Percentiles rank a stretch among this genome's conserved stretches.
Evolutionary conservation across 1,140 invertebrate genomes (phyloP).

Genomic region (Chlorops oryzae): DNA sequence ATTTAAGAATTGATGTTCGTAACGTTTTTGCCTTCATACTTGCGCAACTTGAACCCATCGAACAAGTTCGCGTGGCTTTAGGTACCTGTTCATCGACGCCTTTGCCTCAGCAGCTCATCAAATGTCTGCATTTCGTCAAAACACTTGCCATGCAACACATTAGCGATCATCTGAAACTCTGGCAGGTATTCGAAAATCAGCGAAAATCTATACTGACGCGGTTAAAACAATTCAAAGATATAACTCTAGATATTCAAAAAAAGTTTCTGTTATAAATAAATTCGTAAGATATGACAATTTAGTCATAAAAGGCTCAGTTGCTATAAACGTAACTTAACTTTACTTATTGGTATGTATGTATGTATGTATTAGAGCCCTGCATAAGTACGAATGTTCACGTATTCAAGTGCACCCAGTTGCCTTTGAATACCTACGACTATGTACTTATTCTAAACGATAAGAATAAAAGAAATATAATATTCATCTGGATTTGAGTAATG

Average conservation of each 20-base stretch:
- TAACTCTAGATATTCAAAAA: constrained; percentile 33
- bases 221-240: constrained; percentile 33
- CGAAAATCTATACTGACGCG: constrained; percentile 27
- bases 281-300: too few relatives aligned
- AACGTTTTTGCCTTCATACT: constrained; percentile 34
- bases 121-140: constrained; percentile 34
- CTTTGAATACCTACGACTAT: too few relatives aligned
- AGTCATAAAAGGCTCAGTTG: too few relatives aligned
- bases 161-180: constrained; percentile 29
- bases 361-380: too few relatives aligned
- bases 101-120: constrained; percentile 8
- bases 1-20: constrained; percentile 27
- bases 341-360: too few relatives aligned
- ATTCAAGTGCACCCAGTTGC: too few relatives aligned
- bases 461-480: too few relatives aligned
- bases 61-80: constrained; percentile 27
- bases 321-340: too few relatives aligned
- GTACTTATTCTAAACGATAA: too few relatives aligned
- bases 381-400: too few relatives aligned
- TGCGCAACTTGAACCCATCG: constrained; percentile 30
- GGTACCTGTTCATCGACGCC: constrained; percentile 26
- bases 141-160: constrained; percentile 31
- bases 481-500: too few relatives aligned
- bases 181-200: constrained; percentile 29
- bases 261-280: too few relatives aligned